Evolutionary conservation across 2,797 vertebrate genomes (phyloP).

Genomic region (Anguilla obscura): DNA sequence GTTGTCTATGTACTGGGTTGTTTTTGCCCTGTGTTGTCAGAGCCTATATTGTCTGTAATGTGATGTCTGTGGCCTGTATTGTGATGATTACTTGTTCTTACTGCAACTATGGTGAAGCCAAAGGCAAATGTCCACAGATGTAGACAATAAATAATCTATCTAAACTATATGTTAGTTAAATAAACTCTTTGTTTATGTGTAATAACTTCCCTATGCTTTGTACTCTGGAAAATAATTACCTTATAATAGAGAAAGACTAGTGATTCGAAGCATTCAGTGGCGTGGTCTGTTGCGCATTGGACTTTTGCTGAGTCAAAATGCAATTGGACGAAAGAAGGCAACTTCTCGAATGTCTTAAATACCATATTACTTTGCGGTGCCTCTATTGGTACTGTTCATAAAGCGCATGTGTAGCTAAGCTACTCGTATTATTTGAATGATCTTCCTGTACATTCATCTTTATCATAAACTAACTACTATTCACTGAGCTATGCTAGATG

Average conservation of each 20-base stretch:
- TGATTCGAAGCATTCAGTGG: slow-evolving; percentile 59
- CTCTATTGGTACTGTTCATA: not conserved
- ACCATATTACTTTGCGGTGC: not conserved
- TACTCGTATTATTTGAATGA: not conserved
- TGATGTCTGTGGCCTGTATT: too few relatives aligned
- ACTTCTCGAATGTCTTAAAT: not conserved
- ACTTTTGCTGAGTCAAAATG: not conserved
- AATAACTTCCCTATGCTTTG: not conserved
- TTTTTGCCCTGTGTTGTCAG: too few relatives aligned
- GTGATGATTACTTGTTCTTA: too few relatives aligned
- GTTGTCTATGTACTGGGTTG: too few relatives aligned
- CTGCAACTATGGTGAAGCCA: too few relatives aligned
- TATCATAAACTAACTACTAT: not conserved
- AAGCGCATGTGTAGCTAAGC: not conserved
- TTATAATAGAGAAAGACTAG: not conserved
- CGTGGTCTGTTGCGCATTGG: slow-evolving; percentile 63
- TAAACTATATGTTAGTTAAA: not conserved
- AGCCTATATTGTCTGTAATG: not conserved
- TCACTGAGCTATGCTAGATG: not conserved
- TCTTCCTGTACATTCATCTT: not conserved
- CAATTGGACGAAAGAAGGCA: not conserved
- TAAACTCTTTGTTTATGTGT: not conserved
- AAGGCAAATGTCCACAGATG: too few relatives aligned
- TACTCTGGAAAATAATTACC: not conserved
- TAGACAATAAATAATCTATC: not conserved